Percentiles rank a stretch among this genome's conserved stretches.
phyloP scores from a whole-genome alignment of 2,113 vertebrate genomes.

The Herpetotheres cachinnans region DNA sequence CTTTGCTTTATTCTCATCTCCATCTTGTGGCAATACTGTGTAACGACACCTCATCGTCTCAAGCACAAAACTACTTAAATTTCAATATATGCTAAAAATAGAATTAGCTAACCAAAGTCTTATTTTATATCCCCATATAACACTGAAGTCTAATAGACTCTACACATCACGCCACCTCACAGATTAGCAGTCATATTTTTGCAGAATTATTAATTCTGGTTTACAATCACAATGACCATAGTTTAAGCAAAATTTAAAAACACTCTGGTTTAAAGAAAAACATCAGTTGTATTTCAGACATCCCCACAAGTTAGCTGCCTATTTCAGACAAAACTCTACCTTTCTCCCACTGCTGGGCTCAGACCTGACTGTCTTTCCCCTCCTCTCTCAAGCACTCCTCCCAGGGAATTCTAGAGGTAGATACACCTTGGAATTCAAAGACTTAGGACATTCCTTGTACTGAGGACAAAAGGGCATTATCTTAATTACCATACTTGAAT shows the following conservation, averaged over 20 bases:
- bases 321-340: neutral
- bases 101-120: neutral
- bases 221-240: neutral
- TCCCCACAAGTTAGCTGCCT: neutral
- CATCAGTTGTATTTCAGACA: neutral
- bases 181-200: neutral
- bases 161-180: fast-evolving
- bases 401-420: neutral
- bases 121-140: neutral
- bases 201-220: neutral
- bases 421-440: neutral
- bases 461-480: neutral
- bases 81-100: neutral
- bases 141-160: neutral
- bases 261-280: neutral
- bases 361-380: neutral
- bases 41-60: neutral
- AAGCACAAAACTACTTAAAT: neutral
- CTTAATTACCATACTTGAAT: neutral
- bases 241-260: neutral
- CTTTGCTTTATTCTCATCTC: neutral
- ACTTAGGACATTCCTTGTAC: neutral
- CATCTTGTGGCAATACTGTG: neutral
- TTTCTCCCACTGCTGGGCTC: neutral
- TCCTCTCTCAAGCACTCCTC: neutral